Percentiles rank a stretch among this genome's conserved stretches.
These are phyloP conservation scores for Natator depressus DNA, from an alignment of 2,113 vertebrate species.

Conservation along the genomic window DNA sequence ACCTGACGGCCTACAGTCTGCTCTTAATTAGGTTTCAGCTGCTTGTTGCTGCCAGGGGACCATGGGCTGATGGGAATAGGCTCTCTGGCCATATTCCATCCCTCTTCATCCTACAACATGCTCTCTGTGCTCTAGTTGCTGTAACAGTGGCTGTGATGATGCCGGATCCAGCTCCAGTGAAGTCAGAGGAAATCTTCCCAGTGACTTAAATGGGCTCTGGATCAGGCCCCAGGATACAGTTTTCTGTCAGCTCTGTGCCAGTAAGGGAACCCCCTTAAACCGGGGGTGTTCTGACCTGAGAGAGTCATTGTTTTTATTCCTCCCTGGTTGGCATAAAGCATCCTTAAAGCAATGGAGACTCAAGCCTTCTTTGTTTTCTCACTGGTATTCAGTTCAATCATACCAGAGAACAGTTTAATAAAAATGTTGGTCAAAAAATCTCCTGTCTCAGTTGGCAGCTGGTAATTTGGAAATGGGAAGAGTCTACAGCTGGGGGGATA, in stretches of 20 bases:
- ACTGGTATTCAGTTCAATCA: background rate
- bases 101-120: background rate
- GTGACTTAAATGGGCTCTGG: background rate
- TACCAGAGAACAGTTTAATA: conserved; percentile 7
- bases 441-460: conserved; percentile 27
- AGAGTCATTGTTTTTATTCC: background rate
- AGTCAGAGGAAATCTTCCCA: background rate
- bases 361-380: conserved; percentile 6
- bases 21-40: background rate
- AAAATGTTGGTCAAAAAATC: conserved; percentile 5
- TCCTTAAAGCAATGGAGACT: background rate
- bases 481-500: background rate
- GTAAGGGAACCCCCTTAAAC: background rate
- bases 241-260: background rate
- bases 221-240: background rate
- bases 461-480: conserved; percentile 30
- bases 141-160: background rate
- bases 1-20: background rate
- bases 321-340: background rate
- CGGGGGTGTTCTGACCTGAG: background rate
- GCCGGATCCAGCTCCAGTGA: background rate
- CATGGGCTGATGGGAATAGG: background rate
- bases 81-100: background rate
- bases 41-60: background rate
- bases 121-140: background rate